Conservation (phyloP, 2,888 invertebrate species). For the Agrotis puta region DNA sequence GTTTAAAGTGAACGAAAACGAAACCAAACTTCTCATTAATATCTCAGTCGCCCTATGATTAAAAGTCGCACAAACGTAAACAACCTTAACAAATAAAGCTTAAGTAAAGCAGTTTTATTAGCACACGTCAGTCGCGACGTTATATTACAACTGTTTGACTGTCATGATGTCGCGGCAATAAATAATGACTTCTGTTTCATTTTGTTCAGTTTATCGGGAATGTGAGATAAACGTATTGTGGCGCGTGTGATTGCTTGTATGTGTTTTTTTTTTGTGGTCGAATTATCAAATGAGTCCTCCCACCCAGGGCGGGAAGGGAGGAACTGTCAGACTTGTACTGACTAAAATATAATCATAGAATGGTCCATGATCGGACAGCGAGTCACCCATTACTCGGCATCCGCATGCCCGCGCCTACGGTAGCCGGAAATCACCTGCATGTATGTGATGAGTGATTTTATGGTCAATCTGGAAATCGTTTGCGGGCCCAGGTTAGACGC, state of each 20-base stretch:
- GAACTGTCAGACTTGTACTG: too few relatives aligned
- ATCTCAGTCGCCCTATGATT: background rate
- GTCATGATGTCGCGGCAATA: slow-evolving; percentile 60
- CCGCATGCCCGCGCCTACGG: too few relatives aligned
- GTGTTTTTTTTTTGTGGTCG: too few relatives aligned
- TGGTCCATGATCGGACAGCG: too few relatives aligned
- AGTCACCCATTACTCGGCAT: too few relatives aligned
- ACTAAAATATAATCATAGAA: too few relatives aligned
- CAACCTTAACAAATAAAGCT: slow-evolving; percentile 1
- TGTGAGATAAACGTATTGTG: slow-evolving; percentile 49
- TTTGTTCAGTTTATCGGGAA: slow-evolving; percentile 46
- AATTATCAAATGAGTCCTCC: too few relatives aligned
- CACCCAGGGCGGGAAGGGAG: too few relatives aligned
- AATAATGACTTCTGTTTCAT: slow-evolving; percentile 57
- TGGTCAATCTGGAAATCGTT: too few relatives aligned
- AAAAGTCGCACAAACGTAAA: slow-evolving; percentile 24
- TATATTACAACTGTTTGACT: slow-evolving; percentile 61
- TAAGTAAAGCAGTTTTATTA: slow-evolving; percentile 60
- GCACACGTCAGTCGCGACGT: slow-evolving; percentile 45
- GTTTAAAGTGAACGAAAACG: background rate
- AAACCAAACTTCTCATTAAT: background rate
- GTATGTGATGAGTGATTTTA: too few relatives aligned
- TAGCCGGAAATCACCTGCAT: too few relatives aligned
- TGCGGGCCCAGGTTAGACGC: too few relatives aligned
- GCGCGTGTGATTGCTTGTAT: slow-evolving; percentile 31